Evolutionary conservation across 2,888 invertebrate genomes (phyloP), one percentile per base, ranked within the genome.

Genomic region (Ptychoptera albimana): DNA sequence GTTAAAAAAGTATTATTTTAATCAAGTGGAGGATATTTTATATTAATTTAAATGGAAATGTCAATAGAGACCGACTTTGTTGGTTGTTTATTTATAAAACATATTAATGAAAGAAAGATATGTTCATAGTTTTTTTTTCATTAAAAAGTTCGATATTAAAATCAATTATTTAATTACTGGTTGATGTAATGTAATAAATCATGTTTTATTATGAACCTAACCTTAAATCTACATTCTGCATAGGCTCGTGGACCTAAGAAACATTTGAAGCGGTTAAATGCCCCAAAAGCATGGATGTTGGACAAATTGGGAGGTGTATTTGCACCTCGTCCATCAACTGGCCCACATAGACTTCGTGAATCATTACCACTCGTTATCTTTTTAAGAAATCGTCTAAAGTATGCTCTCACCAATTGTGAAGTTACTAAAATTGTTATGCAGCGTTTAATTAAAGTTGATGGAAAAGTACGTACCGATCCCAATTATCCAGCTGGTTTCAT

Each of bases 251-350:
- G 98, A 68, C 96, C 94, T 39, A 96, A 94, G 71, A 96, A 97
- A 75, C 97, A 97, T 73, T 77, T 99, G 77, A 98, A 98, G 82
- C 93, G 98, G 70, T 77, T 98, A 61, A 84, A 88, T 67, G 98
- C 98, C 48, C 98, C 98, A 10, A 96, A 94, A 72, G 91, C 97
- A 85, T 98, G 98, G 98, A 97, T 99, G 96, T 80, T 98, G 77
- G 97, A 96, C 76, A 99, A 98, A 72, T 73, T 97, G 58, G 92
- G 93, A 52, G 97, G 97, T 62, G 92, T 89, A 47, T 97, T 91
- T 65, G 97, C 98, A 54, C 97, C 97, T 51, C 82, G 94, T 59
- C 97, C 98, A 50, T 88, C 89, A 62, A 85, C 91, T 52, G 98
- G 98, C 47, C 97, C 98, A 48, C 98, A 99, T 76, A 96, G 93